Base-by-base conservation (phyloP, 2,888 invertebrate genomes). In the Cistogaster globosa region DNA sequence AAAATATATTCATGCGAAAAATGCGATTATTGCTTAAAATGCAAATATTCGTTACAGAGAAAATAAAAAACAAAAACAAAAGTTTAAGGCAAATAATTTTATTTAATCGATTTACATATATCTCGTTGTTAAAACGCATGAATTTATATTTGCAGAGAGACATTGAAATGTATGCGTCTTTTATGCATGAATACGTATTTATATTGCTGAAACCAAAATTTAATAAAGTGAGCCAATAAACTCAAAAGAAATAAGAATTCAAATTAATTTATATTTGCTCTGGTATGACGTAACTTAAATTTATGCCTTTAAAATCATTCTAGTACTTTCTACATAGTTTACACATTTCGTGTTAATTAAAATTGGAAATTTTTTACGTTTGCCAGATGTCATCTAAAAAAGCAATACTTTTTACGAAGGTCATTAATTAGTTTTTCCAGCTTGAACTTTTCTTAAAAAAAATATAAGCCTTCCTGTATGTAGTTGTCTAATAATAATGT, bases 11-110 rank as follows among this genome's bases (percentile, higher is more conserved):
- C 87, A 88, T 87, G 84, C 72, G 84, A 68, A 88, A 88, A 88
- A 88, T 89, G 69, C 87, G 88, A 88, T 87, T 88, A 87, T 88
- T 87, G 79, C 80, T 68, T 69, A 85, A 80, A 76, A 38, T 79
- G 74, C 72, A 79, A 84, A 84, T 81, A 77, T 67, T 60, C 53
- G 60, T 57, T 36, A 18, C 32, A 18, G 42, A 62, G 45, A 42
- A 72, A 57, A 16, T 32, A 48, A 20, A 67, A 51, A 36, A 51
- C 11, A 58, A 68, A 68, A 55, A 60, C 36, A 51, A 60, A 42
- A 57, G 65, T 65, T 26, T 32, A 75, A 53, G 62, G 26, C 36
- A 71, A 77, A 74, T 74, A 79, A 75, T 79, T 16, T 67, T 67
- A 76, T 62, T 58, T 71, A 42, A 82, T 57, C 36, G 63, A 18